Evolutionary conservation across 1,140 invertebrate genomes (phyloP), one percentile per base, ranked within the genome.

Genomic region (Bilobella aurantiaca): DNA sequence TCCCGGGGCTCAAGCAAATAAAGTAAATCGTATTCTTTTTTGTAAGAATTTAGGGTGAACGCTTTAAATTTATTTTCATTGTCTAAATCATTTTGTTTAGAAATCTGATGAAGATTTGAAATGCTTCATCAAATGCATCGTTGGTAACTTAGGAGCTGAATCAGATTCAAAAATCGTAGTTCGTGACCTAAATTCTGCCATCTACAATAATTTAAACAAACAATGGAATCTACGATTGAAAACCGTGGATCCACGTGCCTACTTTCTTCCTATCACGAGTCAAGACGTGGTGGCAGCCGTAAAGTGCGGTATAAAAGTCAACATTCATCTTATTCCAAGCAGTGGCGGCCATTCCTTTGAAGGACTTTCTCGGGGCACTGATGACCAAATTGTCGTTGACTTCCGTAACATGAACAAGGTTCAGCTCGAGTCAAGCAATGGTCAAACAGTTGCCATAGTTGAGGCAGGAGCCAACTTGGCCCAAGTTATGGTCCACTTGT

Each of bases 281-380:
- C 16, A 8, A n/a, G 16, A 59, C 5, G 58, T 59, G 12, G 12
- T 18, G 12, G 8, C 30, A 27, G 16, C 16, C 5, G 28, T 59
- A 3, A 3, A 23, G 21, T 59, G 58, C 31, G 58, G 58, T 16
- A 8, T 29, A 16, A 29, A 32, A 59, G 14, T 29, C 3, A 59
- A 32, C 5, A n/a, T 59, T 29, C 28, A 5, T 27, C 14, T 8
- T 8, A 23, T 59, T 12, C 58, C 58, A 32, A 59, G 31, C 23
- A 59, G 58, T 59, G 58, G 58, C 8, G 58, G 58, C 8, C 58
- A 59, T 23, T 59, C 58, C 3, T 59, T 28, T 32, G 58, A 16
- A 27, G 58, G 23, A n/a, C 3, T 59, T 23, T 27, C 16, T 23
- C 31, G 28, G 16, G 58, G 58, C 5, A 27, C 16, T 29, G 31